A percentile compares a stretch with the other conserved stretches of the same genome.
phyloP scores from a whole-genome alignment of 2,113 vertebrate species.

The Petaurus breviceps region DNA sequence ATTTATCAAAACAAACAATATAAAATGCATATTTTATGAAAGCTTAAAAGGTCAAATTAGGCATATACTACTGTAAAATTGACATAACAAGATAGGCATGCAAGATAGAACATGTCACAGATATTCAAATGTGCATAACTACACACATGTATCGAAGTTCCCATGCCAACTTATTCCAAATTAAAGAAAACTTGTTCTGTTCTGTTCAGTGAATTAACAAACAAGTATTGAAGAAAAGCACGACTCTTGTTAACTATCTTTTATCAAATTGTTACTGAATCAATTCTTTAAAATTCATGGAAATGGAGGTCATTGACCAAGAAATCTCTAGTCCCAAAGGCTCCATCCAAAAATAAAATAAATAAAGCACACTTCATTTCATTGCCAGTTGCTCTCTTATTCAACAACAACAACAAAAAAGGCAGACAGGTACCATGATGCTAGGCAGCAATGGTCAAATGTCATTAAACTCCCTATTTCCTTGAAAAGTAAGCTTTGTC shows the following conservation, averaged over 20 bases:
- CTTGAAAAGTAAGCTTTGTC: neutral
- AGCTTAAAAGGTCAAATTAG: neutral
- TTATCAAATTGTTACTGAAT: neutral
- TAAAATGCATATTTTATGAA: neutral
- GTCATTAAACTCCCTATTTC: neutral
- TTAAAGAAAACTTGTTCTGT: neutral
- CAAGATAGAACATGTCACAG: neutral
- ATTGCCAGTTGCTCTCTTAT: neutral
- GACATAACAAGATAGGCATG: neutral
- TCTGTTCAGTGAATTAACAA: neutral
- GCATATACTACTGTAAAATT: neutral
- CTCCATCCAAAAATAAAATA: neutral
- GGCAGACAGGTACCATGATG: neutral
- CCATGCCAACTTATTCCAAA: neutral
- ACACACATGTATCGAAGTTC: neutral
- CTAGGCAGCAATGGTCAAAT: neutral
- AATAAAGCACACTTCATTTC: neutral
- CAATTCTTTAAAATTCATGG: neutral
- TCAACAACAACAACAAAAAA: neutral
- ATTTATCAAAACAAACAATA: neutral
- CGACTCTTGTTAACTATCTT: neutral
- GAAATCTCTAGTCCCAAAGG: neutral
- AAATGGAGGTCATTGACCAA: neutral
- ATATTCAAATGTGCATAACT: neutral
- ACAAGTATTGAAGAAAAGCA: neutral